Base-by-base conservation (phyloP, 2,888 invertebrate genomes). In the Oligia latruncula region DNA sequence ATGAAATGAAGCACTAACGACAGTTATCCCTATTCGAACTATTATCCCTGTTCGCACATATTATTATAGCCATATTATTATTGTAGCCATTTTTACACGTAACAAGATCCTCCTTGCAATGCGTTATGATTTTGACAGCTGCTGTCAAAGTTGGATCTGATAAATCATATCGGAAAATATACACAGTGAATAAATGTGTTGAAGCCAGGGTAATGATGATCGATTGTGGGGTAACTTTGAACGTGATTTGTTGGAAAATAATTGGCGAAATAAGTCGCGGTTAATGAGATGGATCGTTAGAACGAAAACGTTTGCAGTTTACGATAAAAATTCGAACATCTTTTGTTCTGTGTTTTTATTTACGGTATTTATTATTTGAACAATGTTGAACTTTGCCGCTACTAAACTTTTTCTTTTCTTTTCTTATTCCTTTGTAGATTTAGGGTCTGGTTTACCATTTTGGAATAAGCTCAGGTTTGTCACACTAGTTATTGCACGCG, bases 81-180 rank as follows among this genome's bases (percentile, higher is more conserved):
- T 49, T 49, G 4, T 49, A 49, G 23, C 55, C 77, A 83, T 83
- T 83, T 83, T 78, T 40, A 20, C 23, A 74, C 64, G 11, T 65
- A 77, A 78, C 74, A 79, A 87, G 80, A 82, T 74, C 52, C 62
- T 70, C 55, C 78, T 75, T 78, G 83, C 84, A 85, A 90, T 90
- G 87, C 87, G 85, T 88, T 84, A 88, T 87, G 74, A 75, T 87
- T 88, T 83, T 89, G 90, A 81, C 90, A 88, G 87, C 76, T 60
- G 58, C 90, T 91, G 91, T 91, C 90, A 89, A 84, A 91, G 85
- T 81, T 85, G 70, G 73, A 86, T 83, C 83, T 77, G 82, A 88
- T 88, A 88, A 84, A 88, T 88, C 88, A 89, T 81, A 58, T 78
- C 73, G 67, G 74, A 83, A 90, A 90, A 68, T 68, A 81, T 87